phyloP scores from a whole-genome alignment of 2,797 vertebrate species.

The Cryptoblepharus egeriae region DNA sequence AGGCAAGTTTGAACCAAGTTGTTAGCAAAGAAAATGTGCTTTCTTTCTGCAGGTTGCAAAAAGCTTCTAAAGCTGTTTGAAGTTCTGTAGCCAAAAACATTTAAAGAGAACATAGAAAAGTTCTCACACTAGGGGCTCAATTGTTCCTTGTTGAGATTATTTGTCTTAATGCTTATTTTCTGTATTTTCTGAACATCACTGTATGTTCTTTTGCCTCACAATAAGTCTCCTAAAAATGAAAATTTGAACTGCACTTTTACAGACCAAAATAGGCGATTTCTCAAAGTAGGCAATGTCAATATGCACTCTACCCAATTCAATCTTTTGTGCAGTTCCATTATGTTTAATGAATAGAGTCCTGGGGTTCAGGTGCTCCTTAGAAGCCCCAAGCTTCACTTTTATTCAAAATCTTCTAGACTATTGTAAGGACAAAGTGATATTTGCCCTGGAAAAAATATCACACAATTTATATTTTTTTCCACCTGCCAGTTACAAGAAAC shows the following conservation, averaged over 20 bases:
- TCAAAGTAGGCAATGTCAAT: conserved; percentile 43
- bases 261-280: conserved; percentile 29
- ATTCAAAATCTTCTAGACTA: background rate
- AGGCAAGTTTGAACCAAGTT: conserved; percentile 3
- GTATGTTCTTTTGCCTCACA: background rate
- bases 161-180: conserved; percentile 33
- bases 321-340: conserved; percentile 1
- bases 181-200: no score
- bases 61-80: conserved; percentile 9
- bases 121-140: background rate
- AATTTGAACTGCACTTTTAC: background rate
- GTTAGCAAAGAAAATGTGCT: conserved; percentile 10
- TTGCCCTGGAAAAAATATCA: conserved; percentile 14
- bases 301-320: conserved; percentile 4
- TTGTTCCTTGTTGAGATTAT: conserved; percentile 6
- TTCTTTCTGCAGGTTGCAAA: conserved; percentile 5
- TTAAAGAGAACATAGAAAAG: background rate
- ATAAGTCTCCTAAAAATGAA: conserved; percentile 21
- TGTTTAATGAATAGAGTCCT: conserved; percentile 41
- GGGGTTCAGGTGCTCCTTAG: conserved; percentile 39
- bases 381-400: conserved; percentile 26
- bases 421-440: background rate
- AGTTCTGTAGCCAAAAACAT: background rate
- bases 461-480: background rate
- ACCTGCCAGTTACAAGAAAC: conserved; percentile 7